phyloP scores from a whole-genome alignment of 1,140 invertebrate species.

The Cydia splendana region DNA sequence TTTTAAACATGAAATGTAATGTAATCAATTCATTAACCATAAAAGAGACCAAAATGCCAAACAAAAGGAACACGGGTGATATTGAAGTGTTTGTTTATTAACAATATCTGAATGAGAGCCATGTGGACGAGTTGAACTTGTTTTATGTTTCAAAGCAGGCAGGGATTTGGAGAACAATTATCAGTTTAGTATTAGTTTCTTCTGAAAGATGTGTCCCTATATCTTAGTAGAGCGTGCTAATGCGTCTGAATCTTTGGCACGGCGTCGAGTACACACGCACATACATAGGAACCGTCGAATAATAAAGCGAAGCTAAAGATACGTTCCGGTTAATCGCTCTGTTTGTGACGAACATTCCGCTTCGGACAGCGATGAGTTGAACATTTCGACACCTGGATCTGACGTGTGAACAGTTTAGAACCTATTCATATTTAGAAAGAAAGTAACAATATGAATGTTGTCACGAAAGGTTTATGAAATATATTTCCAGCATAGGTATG shows the following conservation, averaged over 20 bases:
- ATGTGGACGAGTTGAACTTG: not conserved
- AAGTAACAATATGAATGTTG: not conserved
- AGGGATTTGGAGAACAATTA: not conserved
- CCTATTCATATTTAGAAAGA: not conserved
- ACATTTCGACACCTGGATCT: constrained; percentile 36
- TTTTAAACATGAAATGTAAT: not conserved
- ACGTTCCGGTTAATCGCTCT: constrained; percentile 45
- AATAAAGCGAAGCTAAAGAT: constrained; percentile 43
- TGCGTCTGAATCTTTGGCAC: constrained; percentile 46
- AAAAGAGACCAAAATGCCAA: not conserved
- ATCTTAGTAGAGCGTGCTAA: constrained; percentile 39
- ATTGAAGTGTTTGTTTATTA: too few relatives aligned
- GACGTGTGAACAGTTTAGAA: not conserved
- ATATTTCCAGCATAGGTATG: too few relatives aligned
- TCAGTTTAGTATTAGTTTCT: not conserved
- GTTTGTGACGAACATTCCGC: constrained; percentile 44
- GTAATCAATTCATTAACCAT: not conserved
- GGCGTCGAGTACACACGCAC: constrained; percentile 33
- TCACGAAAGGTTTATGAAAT: not conserved
- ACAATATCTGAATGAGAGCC: too few relatives aligned
- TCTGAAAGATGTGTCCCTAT: constrained; percentile 47
- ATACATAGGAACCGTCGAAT: constrained; percentile 36
- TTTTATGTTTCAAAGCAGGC: not conserved
- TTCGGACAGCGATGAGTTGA: constrained; percentile 37
- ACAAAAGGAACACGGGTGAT: too few relatives aligned